phyloP scores from a whole-genome alignment of 2,113 vertebrate genomes.

The Myotis yumanensis region DNA sequence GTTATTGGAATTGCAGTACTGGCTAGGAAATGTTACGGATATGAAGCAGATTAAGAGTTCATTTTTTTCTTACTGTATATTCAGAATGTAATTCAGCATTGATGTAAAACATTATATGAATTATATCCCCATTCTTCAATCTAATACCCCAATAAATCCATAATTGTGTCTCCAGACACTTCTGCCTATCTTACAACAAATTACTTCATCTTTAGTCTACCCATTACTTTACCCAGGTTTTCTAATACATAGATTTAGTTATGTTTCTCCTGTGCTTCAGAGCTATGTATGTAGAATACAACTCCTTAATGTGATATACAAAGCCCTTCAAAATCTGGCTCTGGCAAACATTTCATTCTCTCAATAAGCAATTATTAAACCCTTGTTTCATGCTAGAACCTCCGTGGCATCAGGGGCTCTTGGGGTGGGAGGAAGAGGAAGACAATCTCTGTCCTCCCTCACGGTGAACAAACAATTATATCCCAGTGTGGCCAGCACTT shows the following conservation, averaged over 20 bases:
- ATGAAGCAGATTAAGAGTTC: not conserved
- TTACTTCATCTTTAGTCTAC: not conserved
- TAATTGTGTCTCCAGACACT: not conserved
- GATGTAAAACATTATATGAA: not conserved
- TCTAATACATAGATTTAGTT: not conserved
- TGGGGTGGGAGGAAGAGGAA: not conserved
- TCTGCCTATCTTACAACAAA: not conserved
- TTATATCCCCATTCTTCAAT: not conserved
- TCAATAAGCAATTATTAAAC: not conserved
- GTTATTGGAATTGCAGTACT: conserved; percentile 2
- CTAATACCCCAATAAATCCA: conserved; percentile 1
- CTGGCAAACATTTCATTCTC: not conserved
- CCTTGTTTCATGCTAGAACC: not conserved
- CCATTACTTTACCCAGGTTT: not conserved
- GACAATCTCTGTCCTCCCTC: not conserved
- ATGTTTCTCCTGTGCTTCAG: not conserved
- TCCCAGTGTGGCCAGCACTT: not conserved
- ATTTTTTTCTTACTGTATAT: conserved; percentile 7
- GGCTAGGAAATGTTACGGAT: not conserved
- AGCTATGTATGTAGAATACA: not conserved
- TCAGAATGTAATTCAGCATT: not conserved
- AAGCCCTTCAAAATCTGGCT: conserved; percentile 22
- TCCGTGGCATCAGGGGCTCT: not conserved
- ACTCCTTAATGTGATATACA: not conserved
- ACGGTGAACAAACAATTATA: not conserved